Evolutionary conservation across 2,888 invertebrate species (phyloP).

Genomic region (Linhomoeus sp.): DNA sequence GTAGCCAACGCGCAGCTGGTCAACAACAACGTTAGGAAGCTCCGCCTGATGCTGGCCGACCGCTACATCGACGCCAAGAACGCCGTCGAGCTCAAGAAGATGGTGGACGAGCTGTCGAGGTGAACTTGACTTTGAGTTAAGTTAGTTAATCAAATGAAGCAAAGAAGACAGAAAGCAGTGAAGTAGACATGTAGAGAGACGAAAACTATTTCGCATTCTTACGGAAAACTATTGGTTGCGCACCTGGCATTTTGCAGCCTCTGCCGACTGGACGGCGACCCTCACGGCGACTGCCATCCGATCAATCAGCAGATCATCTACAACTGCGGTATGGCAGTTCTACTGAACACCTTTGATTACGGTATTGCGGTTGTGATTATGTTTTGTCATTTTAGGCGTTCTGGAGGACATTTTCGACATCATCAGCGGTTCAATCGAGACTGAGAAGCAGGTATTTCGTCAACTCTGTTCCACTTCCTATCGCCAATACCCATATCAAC

Average conservation of each 20-base stretch:
- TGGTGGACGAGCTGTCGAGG: constrained; percentile 17
- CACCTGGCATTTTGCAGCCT: constrained; percentile 16
- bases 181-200: too few species aligned
- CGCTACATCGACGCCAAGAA: constrained; percentile 25
- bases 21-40: constrained; percentile 18
- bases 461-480: too few species aligned
- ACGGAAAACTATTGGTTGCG: background rate
- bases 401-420: constrained; percentile 27
- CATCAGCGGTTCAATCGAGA: constrained; percentile 12
- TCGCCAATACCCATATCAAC: background rate
- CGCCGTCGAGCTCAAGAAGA: constrained; percentile 15
- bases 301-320: constrained; percentile 32
- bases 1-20: constrained; percentile 14
- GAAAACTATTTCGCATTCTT: too few species aligned
- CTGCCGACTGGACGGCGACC: constrained; percentile 28
- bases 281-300: constrained; percentile 24
- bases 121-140: constrained; percentile 3
- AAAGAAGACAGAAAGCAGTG: too few species aligned
- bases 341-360: too few species aligned
- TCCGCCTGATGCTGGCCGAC: constrained; percentile 16
- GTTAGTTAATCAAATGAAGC: background rate
- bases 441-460: constrained; percentile 11
- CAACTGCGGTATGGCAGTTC: constrained; percentile 28
- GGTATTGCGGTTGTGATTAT: too few species aligned
- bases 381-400: constrained; percentile 7